These are phyloP conservation scores for Scaptomyza cyrtandrae DNA, from an alignment of 2,888 invertebrate species.

Conservation along the genomic window DNA sequence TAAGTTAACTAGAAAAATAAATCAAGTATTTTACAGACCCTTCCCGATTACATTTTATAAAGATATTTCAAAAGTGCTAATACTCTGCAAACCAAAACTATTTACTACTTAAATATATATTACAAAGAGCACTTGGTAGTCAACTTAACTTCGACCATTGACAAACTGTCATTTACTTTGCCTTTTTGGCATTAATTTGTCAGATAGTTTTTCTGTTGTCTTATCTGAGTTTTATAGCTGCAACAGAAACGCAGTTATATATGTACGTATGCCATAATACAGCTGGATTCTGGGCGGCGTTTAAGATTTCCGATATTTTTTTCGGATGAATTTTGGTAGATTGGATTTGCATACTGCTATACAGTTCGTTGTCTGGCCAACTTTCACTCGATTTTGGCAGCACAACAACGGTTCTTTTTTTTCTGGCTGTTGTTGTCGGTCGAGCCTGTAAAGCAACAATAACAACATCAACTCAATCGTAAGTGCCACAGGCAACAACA, in stretches of 20 bases:
- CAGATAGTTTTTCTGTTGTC: slow-evolving; percentile 45
- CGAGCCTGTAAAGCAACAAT: slow-evolving; percentile 29
- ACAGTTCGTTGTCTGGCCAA: slow-evolving; percentile 48
- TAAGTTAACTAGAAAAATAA: no score
- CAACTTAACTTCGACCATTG: neutral
- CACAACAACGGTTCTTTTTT: slow-evolving; percentile 72
- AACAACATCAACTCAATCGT: slow-evolving; percentile 16
- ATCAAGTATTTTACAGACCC: neutral
- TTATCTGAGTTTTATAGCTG: slow-evolving; percentile 33
- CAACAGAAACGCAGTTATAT: slow-evolving; percentile 17
- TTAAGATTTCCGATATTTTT: slow-evolving; percentile 55
- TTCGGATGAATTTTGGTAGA: slow-evolving; percentile 57
- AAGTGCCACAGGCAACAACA: slow-evolving; percentile 46
- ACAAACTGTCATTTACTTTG: slow-evolving; percentile 29
- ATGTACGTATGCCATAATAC: slow-evolving; percentile 26
- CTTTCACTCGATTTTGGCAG: slow-evolving; percentile 78
- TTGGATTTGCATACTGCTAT: slow-evolving; percentile 68
- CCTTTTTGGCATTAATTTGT: slow-evolving; percentile 65
- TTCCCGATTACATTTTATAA: neutral
- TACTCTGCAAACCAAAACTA: no score
- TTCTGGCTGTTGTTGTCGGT: slow-evolving; percentile 1
- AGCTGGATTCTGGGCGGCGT: slow-evolving; percentile 42
- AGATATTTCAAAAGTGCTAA: no score
- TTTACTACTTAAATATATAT: no score
- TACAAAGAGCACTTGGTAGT: slow-evolving; percentile 22